A percentile compares a stretch with the other conserved stretches of the same genome.
Evolutionary conservation across 2,797 vertebrate species (phyloP).

Genomic region (Tangara arthus): DNA sequence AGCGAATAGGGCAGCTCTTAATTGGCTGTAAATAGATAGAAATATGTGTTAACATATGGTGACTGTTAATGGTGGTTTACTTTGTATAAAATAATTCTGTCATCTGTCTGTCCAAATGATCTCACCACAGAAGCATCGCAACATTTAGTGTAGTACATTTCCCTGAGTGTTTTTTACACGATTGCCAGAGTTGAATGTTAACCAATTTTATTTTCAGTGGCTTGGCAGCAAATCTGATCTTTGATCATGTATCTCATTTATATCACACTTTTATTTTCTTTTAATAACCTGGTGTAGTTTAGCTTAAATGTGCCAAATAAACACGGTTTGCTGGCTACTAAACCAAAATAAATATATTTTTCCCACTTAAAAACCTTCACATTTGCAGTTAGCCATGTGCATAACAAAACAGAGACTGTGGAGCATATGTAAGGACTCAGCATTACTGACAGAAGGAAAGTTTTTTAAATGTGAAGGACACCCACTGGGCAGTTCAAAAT

Average conservation of each 20-base stretch:
- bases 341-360: conserved; percentile 17
- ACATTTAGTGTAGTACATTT: not conserved
- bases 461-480: conserved; percentile 27
- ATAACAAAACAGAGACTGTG: not conserved
- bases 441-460: not conserved
- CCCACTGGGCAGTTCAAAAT: not conserved
- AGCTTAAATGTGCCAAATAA: conserved; percentile 14
- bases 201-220: not conserved
- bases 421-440: not conserved
- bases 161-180: not conserved
- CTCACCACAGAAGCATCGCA: not conserved
- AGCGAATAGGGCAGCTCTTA: not conserved
- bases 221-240: not conserved
- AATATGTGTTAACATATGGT: not conserved
- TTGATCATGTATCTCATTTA: not conserved
- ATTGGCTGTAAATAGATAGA: not conserved
- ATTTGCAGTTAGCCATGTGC: not conserved
- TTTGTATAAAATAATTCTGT: not conserved
- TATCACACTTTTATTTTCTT: not conserved
- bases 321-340: not conserved
- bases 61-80: not conserved
- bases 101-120: not conserved
- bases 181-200: not conserved
- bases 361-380: not conserved
- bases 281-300: not conserved